Conservation (phyloP, 2,797 vertebrate species). For the Gouania willdenowi region DNA sequence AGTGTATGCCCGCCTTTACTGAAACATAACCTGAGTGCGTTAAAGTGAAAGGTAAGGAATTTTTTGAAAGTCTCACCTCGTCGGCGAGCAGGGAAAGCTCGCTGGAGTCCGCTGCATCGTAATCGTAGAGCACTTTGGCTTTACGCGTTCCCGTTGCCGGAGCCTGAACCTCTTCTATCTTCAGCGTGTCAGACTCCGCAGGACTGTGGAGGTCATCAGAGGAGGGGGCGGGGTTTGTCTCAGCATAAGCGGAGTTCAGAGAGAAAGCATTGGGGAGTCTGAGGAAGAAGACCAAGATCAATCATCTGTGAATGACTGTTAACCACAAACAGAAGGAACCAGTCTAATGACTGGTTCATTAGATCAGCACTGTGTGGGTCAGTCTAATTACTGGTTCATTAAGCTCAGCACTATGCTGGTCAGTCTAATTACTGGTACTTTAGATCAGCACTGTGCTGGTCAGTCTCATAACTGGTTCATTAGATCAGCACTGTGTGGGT, state of each 20-base stretch:
- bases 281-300: not conserved
- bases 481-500: no score
- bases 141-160: conserved; percentile 87
- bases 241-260: conserved; percentile 71
- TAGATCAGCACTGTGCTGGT: no score
- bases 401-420: no score
- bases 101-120: conserved; percentile 87
- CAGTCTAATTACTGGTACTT: no score
- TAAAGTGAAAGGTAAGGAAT: no score
- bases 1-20: no score
- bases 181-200: conserved; percentile 72
- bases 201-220: conserved; percentile 57
- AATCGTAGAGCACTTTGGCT: conserved; percentile 91
- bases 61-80: conserved; percentile 81
- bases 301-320: not conserved
- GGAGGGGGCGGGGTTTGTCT: conserved; percentile 57
- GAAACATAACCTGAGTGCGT: no score
- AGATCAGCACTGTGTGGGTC: no score
- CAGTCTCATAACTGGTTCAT: no score
- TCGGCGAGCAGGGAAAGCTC: conserved; percentile 90
- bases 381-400: no score
- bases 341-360: no score
- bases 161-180: conserved; percentile 84
- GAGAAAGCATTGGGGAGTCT: conserved; percentile 86
- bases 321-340: no score